Conservation (phyloP, 2,797 vertebrate species). For the Chrysolophus pictus region DNA sequence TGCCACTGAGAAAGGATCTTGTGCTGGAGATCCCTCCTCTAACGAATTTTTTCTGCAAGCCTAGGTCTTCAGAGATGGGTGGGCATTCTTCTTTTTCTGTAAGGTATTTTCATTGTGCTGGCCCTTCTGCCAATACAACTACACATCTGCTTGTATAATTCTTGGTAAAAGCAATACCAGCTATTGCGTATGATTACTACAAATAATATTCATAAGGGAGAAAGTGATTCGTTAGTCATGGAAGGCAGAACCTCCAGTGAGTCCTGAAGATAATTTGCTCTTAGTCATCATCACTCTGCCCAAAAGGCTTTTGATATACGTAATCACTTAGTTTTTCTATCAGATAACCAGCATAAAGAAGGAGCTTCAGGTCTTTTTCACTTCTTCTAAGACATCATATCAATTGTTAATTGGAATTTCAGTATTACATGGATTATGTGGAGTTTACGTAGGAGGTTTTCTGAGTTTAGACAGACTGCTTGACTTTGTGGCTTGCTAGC, state of each 20-base stretch:
- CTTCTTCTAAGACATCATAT: neutral
- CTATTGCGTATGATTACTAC: neutral
- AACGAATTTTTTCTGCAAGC: too few species aligned
- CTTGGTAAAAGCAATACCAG: neutral
- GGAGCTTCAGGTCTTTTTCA: neutral
- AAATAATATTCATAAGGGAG: constrained; percentile 7
- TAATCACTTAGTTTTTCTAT: constrained; percentile 19
- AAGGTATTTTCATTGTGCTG: too few species aligned
- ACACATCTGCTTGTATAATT: neutral
- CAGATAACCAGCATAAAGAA: neutral
- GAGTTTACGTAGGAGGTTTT: neutral
- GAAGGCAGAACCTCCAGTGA: constrained; percentile 25
- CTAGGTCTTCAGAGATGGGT: too few species aligned
- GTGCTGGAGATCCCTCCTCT: too few species aligned
- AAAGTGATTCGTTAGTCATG: constrained; percentile 39
- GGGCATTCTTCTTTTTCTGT: too few species aligned
- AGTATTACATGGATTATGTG: neutral
- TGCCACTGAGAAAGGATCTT: too few species aligned
- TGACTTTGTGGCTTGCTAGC: neutral
- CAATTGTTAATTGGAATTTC: constrained; percentile 32
- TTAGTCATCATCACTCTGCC: constrained; percentile 20
- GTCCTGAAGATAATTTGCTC: constrained; percentile 37
- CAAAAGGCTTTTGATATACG: constrained; percentile 33
- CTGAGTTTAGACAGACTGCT: neutral
- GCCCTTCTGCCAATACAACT: too few species aligned